Conservation (phyloP, 2,797 vertebrate species). For the Hyperoplus lanceolatus region DNA sequence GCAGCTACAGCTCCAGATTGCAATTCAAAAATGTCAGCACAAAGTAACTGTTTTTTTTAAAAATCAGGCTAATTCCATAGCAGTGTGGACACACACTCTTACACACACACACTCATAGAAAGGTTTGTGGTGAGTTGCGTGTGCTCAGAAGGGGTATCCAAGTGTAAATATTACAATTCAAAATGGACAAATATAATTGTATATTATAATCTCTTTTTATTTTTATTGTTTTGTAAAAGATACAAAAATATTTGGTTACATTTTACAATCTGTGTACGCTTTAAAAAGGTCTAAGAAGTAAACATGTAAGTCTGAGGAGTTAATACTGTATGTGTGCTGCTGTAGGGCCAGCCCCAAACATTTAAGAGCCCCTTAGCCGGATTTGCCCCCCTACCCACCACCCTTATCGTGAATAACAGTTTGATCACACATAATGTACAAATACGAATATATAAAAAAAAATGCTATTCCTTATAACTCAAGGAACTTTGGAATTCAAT, state of each 20-base stretch:
- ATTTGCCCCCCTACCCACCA: too few species aligned
- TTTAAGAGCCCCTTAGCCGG: too few species aligned
- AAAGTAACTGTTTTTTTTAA: not conserved
- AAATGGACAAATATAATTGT: too few species aligned
- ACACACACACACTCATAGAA: not conserved
- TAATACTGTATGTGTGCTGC: not conserved
- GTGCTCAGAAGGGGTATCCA: not conserved
- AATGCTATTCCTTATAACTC: too few species aligned
- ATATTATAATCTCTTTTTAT: slow-evolving; percentile 39
- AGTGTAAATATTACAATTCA: too few species aligned
- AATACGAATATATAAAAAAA: too few species aligned
- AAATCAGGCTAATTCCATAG: slow-evolving; percentile 10
- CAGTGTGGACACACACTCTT: not conserved
- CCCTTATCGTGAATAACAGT: too few species aligned
- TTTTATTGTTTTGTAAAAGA: slow-evolving; percentile 49
- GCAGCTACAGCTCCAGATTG: not conserved
- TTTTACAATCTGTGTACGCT: slow-evolving; percentile 34
- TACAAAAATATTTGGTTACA: slow-evolving; percentile 70
- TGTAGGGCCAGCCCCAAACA: too few species aligned
- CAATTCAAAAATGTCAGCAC: not conserved
- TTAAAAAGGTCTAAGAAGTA: slow-evolving; percentile 22
- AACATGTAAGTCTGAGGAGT: not conserved
- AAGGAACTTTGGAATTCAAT: too few species aligned
- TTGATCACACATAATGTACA: too few species aligned
- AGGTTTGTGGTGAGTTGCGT: not conserved